Base-by-base conservation (phyloP, 2,888 invertebrate genomes). In the Sarcophaga carnaria region DNA sequence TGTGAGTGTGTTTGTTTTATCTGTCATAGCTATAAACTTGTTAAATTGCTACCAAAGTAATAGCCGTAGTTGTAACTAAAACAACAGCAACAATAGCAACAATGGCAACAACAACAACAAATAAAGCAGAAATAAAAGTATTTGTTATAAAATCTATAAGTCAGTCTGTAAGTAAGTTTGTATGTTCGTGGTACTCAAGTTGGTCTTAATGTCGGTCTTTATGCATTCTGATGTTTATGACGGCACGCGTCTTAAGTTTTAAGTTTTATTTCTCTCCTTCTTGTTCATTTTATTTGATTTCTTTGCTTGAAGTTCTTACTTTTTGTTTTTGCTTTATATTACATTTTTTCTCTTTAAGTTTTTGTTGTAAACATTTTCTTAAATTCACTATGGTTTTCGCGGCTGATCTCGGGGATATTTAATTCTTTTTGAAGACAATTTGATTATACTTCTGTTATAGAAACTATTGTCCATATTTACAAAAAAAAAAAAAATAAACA, bases 1-100 rank as follows among this genome's bases (percentile, higher is more conserved):
- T 47, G 47, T 49, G 22, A 1, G 1, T 22, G 67, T 25, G 70
- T 69, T 70, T 78, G 80, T 45, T 78, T 54, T 72, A 25, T 70
- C 49, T 87, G 79, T 87, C 84, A 72, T 64, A 82, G 75, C 76
- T 60, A 79, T 82, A 84, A 87, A 87, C 87, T 87, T 82, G 84
- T 84, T 81, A 71, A 87, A 79, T 87, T 84, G 76, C 59, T 76
- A 69, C 71, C 67, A 67, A 22, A 11, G 20, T 17, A n/a, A 22
- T 62, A 17, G 45, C 14, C n/a, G 22, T 6, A 54, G 69, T 59
- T 62, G 71, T 12, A 78, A 71, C 25, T 59, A 76, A 14, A 22
- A 80, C 10, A 37, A 49, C 0, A 49, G 54, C n/a, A 11, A 25
- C 11, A 60, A 63, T 59, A 66, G 66, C 17, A 78, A 71, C 25